Evolutionary conservation across 2,888 invertebrate species (phyloP), one percentile per base, ranked within the genome.

Genomic region (Nudaria mundana): DNA sequence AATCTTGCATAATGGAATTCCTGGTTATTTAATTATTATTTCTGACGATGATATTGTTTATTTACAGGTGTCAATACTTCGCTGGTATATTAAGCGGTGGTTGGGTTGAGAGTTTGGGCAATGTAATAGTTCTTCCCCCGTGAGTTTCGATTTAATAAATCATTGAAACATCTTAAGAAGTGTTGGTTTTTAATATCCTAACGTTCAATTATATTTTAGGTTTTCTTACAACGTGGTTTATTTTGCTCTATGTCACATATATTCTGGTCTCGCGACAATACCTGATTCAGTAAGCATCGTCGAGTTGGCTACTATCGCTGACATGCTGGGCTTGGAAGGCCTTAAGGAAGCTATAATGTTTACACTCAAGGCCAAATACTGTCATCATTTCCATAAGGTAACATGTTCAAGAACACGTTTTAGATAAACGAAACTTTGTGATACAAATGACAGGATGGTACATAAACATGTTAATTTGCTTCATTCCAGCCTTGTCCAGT

Each of bases 351-450:
- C 97, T 2, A 96, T 97, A 1, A 94, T 94, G 68, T 94, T 96
- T 63, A 95, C 95, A 0, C 86, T 98, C 20, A 95, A 95, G 79
- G 92, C 93, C 12, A 95, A 95, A 76, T 96, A 96, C 76, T 98
- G 98, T 72, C 98, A 98, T 78, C 94, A 96, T 76, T 98, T 98
- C 76, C 98, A 98, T 71, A 94, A 95, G 90, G 94, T 94, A 78
- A 71, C 57, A 34, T 16, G 13, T 18, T 22, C 10, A 7, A 5
- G 7, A 5, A 11, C 12, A 3, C 30, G 3, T 34, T 30, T 24
- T 23, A 29, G 24, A 13, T 20, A 5, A 29, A 25, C 14, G 41
- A 34, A 16, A 15, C 33, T 31, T 20, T 15, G 11, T 33, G 37
- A 10, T 28, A 5, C 26, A 14, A 24, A 16, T 11, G 20, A 24